Percentiles rank a stretch among this genome's conserved stretches.
Conservation (phyloP, 2,113 vertebrate species). For the Falco punctatus region DNA sequence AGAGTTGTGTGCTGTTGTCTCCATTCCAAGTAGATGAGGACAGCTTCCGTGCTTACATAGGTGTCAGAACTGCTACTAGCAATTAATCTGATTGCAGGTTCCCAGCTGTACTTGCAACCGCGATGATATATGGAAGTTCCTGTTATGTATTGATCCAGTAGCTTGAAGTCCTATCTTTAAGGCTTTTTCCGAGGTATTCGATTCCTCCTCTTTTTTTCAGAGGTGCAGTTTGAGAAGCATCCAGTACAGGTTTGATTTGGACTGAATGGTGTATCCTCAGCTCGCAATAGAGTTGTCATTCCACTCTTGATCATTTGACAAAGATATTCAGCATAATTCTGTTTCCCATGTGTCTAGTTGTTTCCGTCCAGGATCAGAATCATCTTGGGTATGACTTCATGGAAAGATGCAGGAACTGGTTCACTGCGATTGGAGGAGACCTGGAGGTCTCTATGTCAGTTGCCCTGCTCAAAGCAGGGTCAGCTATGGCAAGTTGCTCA, state of each 20-base stretch:
- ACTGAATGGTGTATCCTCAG: neutral
- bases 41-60: neutral
- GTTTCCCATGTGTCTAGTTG: neutral
- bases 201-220: neutral
- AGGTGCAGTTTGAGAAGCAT: neutral
- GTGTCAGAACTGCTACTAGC: neutral
- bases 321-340: neutral
- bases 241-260: neutral
- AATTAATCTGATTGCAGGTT: neutral
- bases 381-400: neutral
- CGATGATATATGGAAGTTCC: neutral
- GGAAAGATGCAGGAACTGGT: neutral
- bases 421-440: neutral
- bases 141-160: neutral
- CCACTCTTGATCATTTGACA: neutral
- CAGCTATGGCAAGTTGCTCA: neutral
- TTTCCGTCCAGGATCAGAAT: neutral
- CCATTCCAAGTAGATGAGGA: neutral
- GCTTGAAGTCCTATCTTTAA: neutral
- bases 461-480: neutral
- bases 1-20: neutral
- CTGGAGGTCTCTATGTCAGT: neutral
- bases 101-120: neutral
- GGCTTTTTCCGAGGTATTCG: neutral
- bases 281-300: neutral